phyloP scores from a whole-genome alignment of 2,113 vertebrate genomes.

The Varanus komodoensis region DNA sequence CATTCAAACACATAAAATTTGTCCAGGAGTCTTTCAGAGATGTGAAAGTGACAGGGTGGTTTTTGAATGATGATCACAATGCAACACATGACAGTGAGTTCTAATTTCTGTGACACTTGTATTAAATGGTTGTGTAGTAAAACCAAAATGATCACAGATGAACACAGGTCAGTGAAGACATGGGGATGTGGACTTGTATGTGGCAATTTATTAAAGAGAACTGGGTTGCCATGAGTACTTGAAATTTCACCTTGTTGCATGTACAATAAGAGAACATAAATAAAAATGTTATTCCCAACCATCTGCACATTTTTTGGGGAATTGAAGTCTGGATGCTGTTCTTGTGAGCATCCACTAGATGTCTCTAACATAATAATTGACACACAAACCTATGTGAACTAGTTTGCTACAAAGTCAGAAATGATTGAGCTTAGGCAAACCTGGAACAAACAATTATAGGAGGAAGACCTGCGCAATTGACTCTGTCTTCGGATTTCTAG shows the following conservation, averaged over 20 bases:
- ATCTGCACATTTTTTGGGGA: neutral
- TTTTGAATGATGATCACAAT: neutral
- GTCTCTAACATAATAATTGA: constrained; percentile 62
- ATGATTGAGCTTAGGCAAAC: constrained; percentile 47
- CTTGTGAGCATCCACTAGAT: constrained; percentile 69
- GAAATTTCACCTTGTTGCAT: neutral
- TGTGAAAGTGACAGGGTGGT: neutral
- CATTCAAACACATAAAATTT: neutral
- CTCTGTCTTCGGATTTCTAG: rapidly evolving
- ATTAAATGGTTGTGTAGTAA: too few relatives aligned
- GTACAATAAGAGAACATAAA: neutral
- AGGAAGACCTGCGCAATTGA: constrained; percentile 11
- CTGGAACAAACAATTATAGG: constrained; percentile 28
- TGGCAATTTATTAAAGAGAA: neutral
- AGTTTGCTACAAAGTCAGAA: constrained; percentile 51
- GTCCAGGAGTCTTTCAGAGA: neutral
- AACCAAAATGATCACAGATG: too few relatives aligned
- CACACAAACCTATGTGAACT: neutral
- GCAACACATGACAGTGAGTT: neutral
- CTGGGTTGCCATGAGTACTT: neutral
- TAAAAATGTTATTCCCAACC: neutral
- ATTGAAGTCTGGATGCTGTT: neutral
- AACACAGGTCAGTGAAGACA: neutral
- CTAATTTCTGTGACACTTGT: neutral
- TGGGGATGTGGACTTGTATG: neutral